Evolutionary conservation across 2,113 vertebrate species (phyloP), one percentile per base, ranked within the genome.

Genomic region (Protobothrops mucrosquamatus): DNA sequence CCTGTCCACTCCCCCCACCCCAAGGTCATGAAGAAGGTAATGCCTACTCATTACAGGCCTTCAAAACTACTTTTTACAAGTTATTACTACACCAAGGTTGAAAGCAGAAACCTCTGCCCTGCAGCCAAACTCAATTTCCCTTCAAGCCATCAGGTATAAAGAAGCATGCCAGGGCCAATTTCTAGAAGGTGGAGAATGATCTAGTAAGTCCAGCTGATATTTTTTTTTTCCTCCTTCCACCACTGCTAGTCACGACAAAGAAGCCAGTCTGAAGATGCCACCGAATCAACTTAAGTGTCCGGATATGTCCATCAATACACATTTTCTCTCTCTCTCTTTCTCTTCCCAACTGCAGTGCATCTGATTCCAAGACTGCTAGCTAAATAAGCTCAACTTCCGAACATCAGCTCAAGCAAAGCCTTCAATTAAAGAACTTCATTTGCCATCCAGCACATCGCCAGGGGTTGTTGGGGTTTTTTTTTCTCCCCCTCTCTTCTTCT

Each of bases 371-470:
- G 51, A 48, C 92, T 92, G 24, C 24, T 93, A 94, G 24, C 24
- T 93, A 94, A 87, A 93, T 85, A 94, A 93, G 91, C 94, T 51
- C 48, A 97, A 96, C 95, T 97, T 96, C 51, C 94, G 81, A 92
- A 91, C 89, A 92, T 91, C 6, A 91, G 92, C 93, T 94, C 92
- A 94, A 86, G 94, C 93, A 93, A 97, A 96, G 93, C 95, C 95
- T 96, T 96, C 96, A 90, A 94, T 94, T 95, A 95, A 88, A 94
- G 88, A 96, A 97, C 95, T 97, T 97, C 89, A 95, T 96, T 96
- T 95, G 89, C 94, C 96, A 96, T 93, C 94, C 93, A 93, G 94
- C 93, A 90, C 26, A 97, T 93, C 3, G 61, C 61, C 20, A 4
- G 34, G 86, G 7, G 5, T 48, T 5, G 4, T 5, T 46, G 43